These are phyloP conservation scores for Bursaphelenchus mucronatus DNA, from an alignment of 1,140 invertebrate species.

Conservation along the genomic window DNA sequence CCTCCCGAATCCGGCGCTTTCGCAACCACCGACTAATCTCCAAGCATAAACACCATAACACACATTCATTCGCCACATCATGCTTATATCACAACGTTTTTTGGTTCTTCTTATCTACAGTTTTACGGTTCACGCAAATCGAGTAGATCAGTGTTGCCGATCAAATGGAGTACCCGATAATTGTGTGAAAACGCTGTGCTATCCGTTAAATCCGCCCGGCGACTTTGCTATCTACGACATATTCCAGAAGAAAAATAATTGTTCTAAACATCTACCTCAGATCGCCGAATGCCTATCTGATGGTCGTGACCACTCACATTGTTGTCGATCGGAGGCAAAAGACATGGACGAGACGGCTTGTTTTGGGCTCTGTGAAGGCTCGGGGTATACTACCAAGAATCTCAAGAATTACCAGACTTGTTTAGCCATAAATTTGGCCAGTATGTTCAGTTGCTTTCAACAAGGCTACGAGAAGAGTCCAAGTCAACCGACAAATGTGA, in stretches of 20 bases:
- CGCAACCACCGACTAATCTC: too few relatives aligned
- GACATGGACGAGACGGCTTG: slow-evolving; percentile 36
- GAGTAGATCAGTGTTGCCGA: slow-evolving; percentile 31
- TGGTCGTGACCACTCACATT: slow-evolving; percentile 35
- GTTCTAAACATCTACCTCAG: slow-evolving; percentile 32
- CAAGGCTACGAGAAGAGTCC: slow-evolving; percentile 33
- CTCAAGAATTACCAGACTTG: slow-evolving; percentile 41
- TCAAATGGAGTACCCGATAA: slow-evolving; percentile 30
- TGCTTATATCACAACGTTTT: too few relatives aligned
- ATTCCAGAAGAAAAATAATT: slow-evolving; percentile 36
- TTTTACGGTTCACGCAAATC: neutral
- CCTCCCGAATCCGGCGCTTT: too few relatives aligned
- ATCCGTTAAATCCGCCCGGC: slow-evolving; percentile 30
- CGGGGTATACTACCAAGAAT: neutral
- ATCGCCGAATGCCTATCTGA: slow-evolving; percentile 39
- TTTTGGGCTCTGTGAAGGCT: slow-evolving; percentile 32
- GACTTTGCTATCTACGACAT: slow-evolving; percentile 42
- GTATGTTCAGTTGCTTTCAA: slow-evolving; percentile 37
- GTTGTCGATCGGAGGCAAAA: slow-evolving; percentile 29
- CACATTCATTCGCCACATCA: too few relatives aligned
- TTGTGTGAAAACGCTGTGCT: slow-evolving; percentile 31
- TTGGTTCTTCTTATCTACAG: slow-evolving; percentile 4
- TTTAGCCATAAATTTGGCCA: slow-evolving; percentile 31
- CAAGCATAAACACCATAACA: too few relatives aligned
- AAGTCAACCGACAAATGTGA: slow-evolving; percentile 19